These are phyloP conservation scores for Tragelaphus buxtoni DNA, from an alignment of 2,113 vertebrate species.

Conservation along the genomic window DNA sequence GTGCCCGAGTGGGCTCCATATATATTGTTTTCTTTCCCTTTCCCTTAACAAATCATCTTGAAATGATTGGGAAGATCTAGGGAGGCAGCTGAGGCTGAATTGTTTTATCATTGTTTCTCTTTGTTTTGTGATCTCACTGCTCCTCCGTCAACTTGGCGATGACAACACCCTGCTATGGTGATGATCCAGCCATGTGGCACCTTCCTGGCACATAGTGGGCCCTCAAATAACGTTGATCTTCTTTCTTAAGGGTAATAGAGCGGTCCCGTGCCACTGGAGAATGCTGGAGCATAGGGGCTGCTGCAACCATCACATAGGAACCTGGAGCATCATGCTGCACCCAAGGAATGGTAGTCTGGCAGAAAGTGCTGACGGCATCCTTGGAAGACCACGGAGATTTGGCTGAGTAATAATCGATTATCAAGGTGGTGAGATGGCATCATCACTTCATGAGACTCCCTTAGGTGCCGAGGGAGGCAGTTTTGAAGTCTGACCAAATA, in stretches of 20 bases:
- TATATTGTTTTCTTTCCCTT: not conserved
- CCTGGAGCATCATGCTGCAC: rapidly evolving
- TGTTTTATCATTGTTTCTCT: not conserved
- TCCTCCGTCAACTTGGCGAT: not conserved
- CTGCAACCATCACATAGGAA: rapidly evolving
- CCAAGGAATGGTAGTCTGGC: not conserved
- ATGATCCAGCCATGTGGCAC: no score
- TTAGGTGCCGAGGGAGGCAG: not conserved
- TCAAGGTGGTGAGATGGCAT: not conserved
- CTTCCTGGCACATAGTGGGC: rapidly evolving
- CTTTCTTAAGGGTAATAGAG: rapidly evolving
- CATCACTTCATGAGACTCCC: rapidly evolving
- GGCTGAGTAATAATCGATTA: not conserved
- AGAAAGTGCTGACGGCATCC: not conserved
- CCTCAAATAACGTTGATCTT: not conserved
- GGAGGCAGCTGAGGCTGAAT: not conserved
- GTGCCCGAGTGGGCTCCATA: rapidly evolving
- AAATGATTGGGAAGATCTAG: not conserved
- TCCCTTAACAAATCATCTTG: not conserved
- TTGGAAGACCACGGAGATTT: not conserved
- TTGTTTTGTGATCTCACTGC: no score
- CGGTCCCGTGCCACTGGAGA: not conserved
- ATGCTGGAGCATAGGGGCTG: not conserved
- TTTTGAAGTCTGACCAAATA: not conserved
- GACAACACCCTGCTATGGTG: not conserved